A percentile compares a stretch with the other conserved stretches of the same genome.
Evolutionary conservation across 1,140 invertebrate species (phyloP).

Genomic region (Parasteatoda tepidariorum): DNA sequence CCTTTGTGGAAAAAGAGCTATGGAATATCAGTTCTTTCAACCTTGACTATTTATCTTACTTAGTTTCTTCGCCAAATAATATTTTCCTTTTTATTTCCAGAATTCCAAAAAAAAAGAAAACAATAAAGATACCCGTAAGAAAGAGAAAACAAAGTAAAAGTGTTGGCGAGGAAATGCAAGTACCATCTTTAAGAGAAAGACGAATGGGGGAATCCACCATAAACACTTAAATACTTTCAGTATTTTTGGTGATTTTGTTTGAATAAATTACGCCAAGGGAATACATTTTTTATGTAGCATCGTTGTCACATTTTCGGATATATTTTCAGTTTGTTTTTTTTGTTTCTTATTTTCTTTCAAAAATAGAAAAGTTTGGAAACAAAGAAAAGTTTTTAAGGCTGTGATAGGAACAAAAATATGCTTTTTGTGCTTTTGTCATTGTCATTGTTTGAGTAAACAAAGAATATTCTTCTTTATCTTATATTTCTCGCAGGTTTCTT

Average conservation of each 20-base stretch:
- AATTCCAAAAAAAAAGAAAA: slow-evolving; percentile 21
- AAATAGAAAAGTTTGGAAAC: too few species aligned
- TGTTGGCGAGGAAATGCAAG: background rate
- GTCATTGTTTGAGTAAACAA: too few species aligned
- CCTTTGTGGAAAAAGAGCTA: slow-evolving; percentile 29
- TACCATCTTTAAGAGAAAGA: slow-evolving; percentile 25
- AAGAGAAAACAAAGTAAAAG: background rate
- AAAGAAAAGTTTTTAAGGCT: too few species aligned
- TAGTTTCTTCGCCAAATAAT: slow-evolving; percentile 25
- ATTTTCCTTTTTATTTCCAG: slow-evolving; percentile 38
- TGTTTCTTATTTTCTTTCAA: too few species aligned
- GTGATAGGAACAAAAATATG: too few species aligned
- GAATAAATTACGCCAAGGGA: slow-evolving; percentile 27
- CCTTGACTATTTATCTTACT: slow-evolving; percentile 48
- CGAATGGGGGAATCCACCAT: slow-evolving; percentile 3
- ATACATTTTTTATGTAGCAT: slow-evolving; percentile 41
- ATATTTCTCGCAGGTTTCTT: too few species aligned
- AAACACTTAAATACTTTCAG: slow-evolving; percentile 44
- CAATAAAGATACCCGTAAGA: too few species aligned
- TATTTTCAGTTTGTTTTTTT: too few species aligned
- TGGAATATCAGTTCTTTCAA: slow-evolving; percentile 50
- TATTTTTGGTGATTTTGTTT: slow-evolving; percentile 9
- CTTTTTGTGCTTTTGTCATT: too few species aligned
- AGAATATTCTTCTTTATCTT: too few species aligned
- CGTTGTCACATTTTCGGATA: too few species aligned